Evolutionary conservation across 2,797 vertebrate species (phyloP), one percentile per base, ranked within the genome.

Genomic region (Hydrophis major): DNA sequence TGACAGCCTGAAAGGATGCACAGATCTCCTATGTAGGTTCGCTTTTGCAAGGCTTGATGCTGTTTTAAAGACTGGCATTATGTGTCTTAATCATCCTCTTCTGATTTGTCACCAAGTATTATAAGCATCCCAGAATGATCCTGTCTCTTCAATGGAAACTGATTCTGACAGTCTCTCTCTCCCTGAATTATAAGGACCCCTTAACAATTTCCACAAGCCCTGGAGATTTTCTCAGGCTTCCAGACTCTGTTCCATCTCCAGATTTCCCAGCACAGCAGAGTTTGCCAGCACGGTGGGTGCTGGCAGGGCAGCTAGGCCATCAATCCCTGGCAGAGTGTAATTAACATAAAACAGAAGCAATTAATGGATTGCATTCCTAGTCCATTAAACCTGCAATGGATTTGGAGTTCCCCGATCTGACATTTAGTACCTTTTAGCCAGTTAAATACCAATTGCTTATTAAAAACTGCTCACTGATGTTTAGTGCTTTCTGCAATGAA

Each of bases 381-480:
- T 88, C 89, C 93, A 92, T 92, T 92, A 94, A 94, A 90, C 91
- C 50, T 27, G 66, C 20, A 89, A 94, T 83, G 86, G 91, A 88
- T 94, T 66, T 66, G 63, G 91, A 92, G 93, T 86, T 92, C 93
- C 86, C 59, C 6, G 27, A 88, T 92, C 91, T 94, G 93, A 94
- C 93, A 94, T 94, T 94, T 94, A 94, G 89, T 94, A 94, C 93
- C 93, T 94, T 92, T 94, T 94, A 94, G 93, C 93, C 93, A 94
- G 93, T 94, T 94, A 94, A 94, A 94, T 94, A 94, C 89, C 93
- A 94, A 92, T 90, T 92, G 93, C 93, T 94, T 94, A 92, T 94
- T 94, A 94, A 94, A 91, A 94, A 92, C 91, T 90, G 93, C 91
- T 83, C 57, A 56, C 93, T 86, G 93, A 50, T 94, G 93, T 92